These are phyloP conservation scores for Ephestia elutella DNA, from an alignment of 1,140 invertebrate genomes.

Conservation along the genomic window DNA sequence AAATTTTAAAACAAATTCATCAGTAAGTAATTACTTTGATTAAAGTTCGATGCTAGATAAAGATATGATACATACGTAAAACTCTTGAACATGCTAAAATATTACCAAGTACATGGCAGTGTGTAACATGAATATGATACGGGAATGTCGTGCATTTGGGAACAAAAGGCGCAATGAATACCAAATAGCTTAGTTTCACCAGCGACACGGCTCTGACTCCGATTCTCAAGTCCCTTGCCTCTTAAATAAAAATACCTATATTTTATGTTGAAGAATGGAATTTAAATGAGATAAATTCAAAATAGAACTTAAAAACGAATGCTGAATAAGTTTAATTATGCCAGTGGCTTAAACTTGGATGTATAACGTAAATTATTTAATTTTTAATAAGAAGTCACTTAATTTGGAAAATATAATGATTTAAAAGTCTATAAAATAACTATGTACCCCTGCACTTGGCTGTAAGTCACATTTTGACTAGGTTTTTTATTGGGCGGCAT, in stretches of 20 bases:
- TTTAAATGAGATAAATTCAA: too few relatives aligned
- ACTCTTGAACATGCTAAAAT: slow-evolving; percentile 16
- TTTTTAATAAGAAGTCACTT: too few relatives aligned
- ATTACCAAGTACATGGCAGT: not conserved
- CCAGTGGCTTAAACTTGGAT: too few relatives aligned
- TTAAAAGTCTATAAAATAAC: too few relatives aligned
- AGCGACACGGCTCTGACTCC: not conserved
- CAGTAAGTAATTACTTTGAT: not conserved
- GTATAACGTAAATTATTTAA: too few relatives aligned
- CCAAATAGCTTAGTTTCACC: not conserved
- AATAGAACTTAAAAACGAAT: too few relatives aligned
- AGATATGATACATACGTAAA: slow-evolving; percentile 24
- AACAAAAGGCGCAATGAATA: slow-evolving; percentile 4
- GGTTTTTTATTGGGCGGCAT: too few relatives aligned
- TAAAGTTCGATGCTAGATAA: not conserved
- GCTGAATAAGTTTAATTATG: too few relatives aligned
- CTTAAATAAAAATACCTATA: not conserved
- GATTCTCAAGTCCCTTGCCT: not conserved
- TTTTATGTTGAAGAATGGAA: not conserved
- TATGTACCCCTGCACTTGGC: too few relatives aligned
- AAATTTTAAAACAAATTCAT: too few relatives aligned
- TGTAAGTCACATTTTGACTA: too few relatives aligned
- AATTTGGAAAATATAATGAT: too few relatives aligned
- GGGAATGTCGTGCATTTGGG: slow-evolving; percentile 3
- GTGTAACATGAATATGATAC: not conserved